phyloP scores from a whole-genome alignment of 2,888 invertebrate species.

The Hedya salicella region DNA sequence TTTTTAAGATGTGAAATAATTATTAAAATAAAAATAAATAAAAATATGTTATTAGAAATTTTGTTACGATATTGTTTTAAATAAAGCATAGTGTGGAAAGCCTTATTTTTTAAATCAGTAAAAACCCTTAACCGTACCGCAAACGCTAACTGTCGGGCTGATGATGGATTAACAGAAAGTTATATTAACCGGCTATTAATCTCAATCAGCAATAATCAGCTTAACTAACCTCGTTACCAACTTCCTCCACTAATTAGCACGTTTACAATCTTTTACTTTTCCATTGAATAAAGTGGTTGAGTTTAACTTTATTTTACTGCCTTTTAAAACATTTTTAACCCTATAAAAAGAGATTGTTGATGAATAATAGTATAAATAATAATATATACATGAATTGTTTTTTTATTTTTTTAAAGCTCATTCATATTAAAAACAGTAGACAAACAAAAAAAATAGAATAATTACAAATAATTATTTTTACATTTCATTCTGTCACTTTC shows the following conservation, averaged over 20 bases:
- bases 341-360: no score
- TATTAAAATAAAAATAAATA: no score
- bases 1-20: no score
- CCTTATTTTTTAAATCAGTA: neutral
- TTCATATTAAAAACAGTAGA: no score
- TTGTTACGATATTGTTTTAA: no score
- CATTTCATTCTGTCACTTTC: no score
- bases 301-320: neutral
- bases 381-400: no score
- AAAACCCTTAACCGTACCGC: conserved; percentile 18
- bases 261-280: conserved; percentile 25
- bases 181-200: conserved; percentile 59
- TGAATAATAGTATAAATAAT: no score
- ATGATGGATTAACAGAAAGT: conserved; percentile 54
- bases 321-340: neutral
- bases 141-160: conserved; percentile 22
- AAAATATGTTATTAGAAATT: no score
- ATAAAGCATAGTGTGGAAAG: neutral
- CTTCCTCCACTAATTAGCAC: conserved; percentile 43
- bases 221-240: conserved; percentile 49
- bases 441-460: no score
- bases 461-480: no score
- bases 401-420: no score
- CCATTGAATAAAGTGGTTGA: conserved; percentile 13
- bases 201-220: conserved; percentile 58